Evolutionary conservation across 2,888 invertebrate species (phyloP).

Genomic region (Eucriotettix oculatus): DNA sequence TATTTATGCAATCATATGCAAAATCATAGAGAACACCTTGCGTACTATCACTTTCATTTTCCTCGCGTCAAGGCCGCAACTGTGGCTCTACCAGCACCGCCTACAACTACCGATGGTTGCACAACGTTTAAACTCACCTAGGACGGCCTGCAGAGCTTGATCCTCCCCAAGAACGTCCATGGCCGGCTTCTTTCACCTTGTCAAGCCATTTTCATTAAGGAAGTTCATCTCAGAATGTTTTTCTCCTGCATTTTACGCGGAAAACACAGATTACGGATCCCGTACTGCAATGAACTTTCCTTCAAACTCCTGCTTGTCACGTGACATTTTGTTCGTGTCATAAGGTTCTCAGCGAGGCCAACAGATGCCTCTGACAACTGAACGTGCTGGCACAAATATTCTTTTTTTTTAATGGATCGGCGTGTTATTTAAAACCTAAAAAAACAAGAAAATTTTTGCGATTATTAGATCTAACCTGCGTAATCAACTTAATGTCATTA

Average conservation of each 20-base stretch:
- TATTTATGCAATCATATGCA: too few relatives aligned
- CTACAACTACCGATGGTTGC: background rate
- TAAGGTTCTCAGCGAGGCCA: background rate
- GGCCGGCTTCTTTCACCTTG: slow-evolving; percentile 21
- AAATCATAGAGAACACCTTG: too few relatives aligned
- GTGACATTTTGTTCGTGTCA: background rate
- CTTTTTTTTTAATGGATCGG: too few relatives aligned
- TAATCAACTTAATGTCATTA: too few relatives aligned
- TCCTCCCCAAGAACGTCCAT: slow-evolving; percentile 24
- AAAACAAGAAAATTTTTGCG: too few relatives aligned
- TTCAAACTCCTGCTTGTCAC: slow-evolving; percentile 5
- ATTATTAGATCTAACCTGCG: too few relatives aligned
- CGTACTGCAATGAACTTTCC: slow-evolving; percentile 8
- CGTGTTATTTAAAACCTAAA: too few relatives aligned
- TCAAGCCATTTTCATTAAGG: slow-evolving; percentile 15
- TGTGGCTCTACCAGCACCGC: background rate
- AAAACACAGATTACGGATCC: slow-evolving; percentile 2
- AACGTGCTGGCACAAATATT: too few relatives aligned
- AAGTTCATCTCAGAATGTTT: slow-evolving; percentile 5
- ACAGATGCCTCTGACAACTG: background rate
- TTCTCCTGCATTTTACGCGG: background rate
- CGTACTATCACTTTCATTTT: background rate
- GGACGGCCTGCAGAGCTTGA: slow-evolving; percentile 28
- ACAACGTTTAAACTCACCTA: slow-evolving; percentile 22
- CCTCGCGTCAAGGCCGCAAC: background rate